Conservation (phyloP, 2,888 invertebrate species). For the Coremacera marginata region DNA sequence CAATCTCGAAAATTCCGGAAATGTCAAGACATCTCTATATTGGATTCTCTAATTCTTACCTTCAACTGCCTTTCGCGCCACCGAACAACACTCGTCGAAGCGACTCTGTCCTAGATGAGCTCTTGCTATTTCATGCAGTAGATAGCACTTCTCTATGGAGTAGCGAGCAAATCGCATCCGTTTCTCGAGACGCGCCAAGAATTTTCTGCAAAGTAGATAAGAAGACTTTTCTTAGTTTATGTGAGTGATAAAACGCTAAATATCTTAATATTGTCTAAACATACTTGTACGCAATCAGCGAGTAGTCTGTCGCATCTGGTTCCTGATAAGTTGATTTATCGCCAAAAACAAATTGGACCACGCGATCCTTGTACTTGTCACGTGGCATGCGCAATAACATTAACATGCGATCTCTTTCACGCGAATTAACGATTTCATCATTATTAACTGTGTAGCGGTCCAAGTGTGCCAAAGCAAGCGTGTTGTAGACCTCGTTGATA, state of each 20-base stretch:
- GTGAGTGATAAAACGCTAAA: too few relatives aligned
- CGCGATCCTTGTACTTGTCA: slow-evolving; percentile 55
- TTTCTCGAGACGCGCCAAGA: slow-evolving; percentile 52
- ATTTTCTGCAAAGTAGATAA: slow-evolving; percentile 49
- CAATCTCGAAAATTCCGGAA: too few relatives aligned
- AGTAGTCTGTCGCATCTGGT: slow-evolving; percentile 53
- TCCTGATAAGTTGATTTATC: slow-evolving; percentile 56
- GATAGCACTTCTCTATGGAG: slow-evolving; percentile 58
- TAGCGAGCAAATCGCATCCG: slow-evolving; percentile 57
- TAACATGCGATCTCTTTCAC: slow-evolving; percentile 43
- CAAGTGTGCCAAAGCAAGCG: slow-evolving; percentile 61
- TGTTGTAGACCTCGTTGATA: slow-evolving; percentile 65
- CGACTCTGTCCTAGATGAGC: slow-evolving; percentile 55
- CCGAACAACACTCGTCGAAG: slow-evolving; percentile 54
- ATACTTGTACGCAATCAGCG: slow-evolving; percentile 56
- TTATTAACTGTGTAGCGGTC: slow-evolving; percentile 56
- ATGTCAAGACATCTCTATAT: too few relatives aligned
- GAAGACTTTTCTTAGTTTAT: too few relatives aligned
- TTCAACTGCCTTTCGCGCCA: slow-evolving; percentile 53
- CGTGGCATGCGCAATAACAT: slow-evolving; percentile 51
- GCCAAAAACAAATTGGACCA: slow-evolving; percentile 58
- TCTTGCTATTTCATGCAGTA: slow-evolving; percentile 59
- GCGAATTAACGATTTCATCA: slow-evolving; percentile 39
- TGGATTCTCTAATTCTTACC: slow-evolving; percentile 52
- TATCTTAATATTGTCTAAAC: background rate